Base-by-base conservation (phyloP, 2,888 invertebrate species). In the Germaria angustata region DNA sequence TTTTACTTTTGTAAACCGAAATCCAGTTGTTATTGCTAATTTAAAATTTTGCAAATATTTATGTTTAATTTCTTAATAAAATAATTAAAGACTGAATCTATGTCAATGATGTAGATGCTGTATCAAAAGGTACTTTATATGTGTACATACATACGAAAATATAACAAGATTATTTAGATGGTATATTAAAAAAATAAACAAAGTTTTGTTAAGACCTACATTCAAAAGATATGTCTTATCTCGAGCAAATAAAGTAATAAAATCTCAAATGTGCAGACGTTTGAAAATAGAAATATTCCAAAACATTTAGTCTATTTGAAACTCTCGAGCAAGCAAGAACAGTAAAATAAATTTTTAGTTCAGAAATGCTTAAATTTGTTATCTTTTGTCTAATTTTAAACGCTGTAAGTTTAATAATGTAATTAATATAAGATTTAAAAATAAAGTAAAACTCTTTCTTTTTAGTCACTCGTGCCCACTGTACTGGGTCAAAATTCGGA, bases 141-240 rank as follows among this genome's bases (percentile, higher is more conserved):
- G 51, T 51, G 24, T 13, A 13, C n/a, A 51, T 51, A 13, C n/a
- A 7, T 22, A n/a, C n/a, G n/a, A n/a, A n/a, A n/a, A n/a, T n/a
- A n/a, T n/a, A n/a, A 20, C 13, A 49, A 49, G 28, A 51, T 24
- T 24, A n/a, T 51, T 24, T 13, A 49, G 22, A 24, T 51, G 11
- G 11, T 36, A 11, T 36, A 13, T 36, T 53, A 28, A 53, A 53
- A n/a, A 28, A 53, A 28, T 28, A 17, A 17, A 55, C 17, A 22
- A 57, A 36, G n/a, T 28, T 39, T 20, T 39, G 7, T 22, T 22
- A 28, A 22, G 17, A 57, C 2, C 36, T 2, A 39, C 3, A 57
- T 57, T 46, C 11, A 34, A 57, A 36, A 57, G 39, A 57, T 57
- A 57, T 22, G n/a, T 20, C 66, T 72, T 39, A 79, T 79, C 72